Evolutionary conservation across 1,140 invertebrate species (phyloP), one percentile per base, ranked within the genome.

Genomic region (Grapholita molesta): DNA sequence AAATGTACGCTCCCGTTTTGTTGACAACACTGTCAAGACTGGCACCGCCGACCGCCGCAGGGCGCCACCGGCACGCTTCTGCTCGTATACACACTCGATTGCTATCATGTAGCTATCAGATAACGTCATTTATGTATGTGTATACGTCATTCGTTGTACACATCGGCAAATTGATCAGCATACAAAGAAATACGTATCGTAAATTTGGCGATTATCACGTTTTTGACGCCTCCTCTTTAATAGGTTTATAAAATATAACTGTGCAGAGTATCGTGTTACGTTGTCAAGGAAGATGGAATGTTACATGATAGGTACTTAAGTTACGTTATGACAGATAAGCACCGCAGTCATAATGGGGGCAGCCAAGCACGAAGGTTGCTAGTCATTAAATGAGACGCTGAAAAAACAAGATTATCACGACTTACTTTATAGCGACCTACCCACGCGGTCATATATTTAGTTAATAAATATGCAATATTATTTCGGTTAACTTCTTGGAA

Each of bases 21-120:
- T 88, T 88, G 84, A 88, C 81, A 75, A 78, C 87, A 78, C 75
- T 88, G 85, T 85, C 86, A 87, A 78, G 71, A 48, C 18, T 70
- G 67, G 72, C 78, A 66, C 38, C 64, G 55, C 64, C 76, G 77
- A 68, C 75, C 75, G 78, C 71, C 38, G 70, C 78, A 76, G 66
- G 72, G 75, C 79, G 75, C 73, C 73, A 74, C 67, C 70, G 71
- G 64, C 77, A 72, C 70, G 79, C 75, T 71, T 77, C 72, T 79
- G 77, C 67, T 64, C 53, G 53, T 66, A 77, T 81, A 70, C 75
- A 66, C 48, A 70, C 64, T 68, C 71, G 68, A 76, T 74, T 74
- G 70, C 67, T 82, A 78, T 80, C 74, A 72, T 67, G 53, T 33
- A 64, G 57, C 66, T 48, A 55, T 70, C 69, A 74, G 73, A 78